Evolutionary conservation across 2,797 vertebrate genomes (phyloP).

Genomic region (Artibeus jamaicensis): DNA sequence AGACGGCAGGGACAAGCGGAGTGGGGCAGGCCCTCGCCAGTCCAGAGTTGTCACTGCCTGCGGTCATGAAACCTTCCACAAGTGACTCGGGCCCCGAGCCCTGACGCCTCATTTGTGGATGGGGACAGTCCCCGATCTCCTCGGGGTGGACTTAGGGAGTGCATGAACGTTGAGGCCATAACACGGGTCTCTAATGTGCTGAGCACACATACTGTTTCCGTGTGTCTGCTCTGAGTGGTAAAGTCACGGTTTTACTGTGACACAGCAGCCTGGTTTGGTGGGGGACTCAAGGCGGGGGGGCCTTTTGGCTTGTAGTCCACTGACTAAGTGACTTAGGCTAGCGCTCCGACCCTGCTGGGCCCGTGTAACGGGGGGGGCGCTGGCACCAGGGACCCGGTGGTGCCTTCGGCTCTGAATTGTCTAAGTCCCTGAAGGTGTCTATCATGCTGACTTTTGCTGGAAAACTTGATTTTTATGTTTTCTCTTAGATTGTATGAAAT

Average conservation of each 20-base stretch:
- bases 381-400: accelerated
- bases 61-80: neutral
- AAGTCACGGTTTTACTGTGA: neutral
- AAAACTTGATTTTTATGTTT: constrained; percentile 7
- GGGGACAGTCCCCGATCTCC: accelerated
- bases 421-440: neutral
- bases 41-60: accelerated
- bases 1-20: neutral
- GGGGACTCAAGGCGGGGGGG: neutral
- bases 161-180: accelerated
- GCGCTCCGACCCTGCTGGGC: accelerated
- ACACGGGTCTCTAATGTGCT: neutral
- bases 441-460: neutral
- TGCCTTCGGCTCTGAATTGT: neutral
- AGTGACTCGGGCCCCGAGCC: neutral
- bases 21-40: neutral
- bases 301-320: neutral
- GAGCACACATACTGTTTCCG: accelerated
- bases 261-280: neutral
- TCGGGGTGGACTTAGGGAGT: too few species aligned
- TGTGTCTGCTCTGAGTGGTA: neutral
- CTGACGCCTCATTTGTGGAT: accelerated
- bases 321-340: neutral
- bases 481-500: constrained; percentile 85
- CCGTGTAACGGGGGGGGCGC: neutral